Base-by-base conservation (phyloP, 1,140 invertebrate species). In the Bombus ignitus region DNA sequence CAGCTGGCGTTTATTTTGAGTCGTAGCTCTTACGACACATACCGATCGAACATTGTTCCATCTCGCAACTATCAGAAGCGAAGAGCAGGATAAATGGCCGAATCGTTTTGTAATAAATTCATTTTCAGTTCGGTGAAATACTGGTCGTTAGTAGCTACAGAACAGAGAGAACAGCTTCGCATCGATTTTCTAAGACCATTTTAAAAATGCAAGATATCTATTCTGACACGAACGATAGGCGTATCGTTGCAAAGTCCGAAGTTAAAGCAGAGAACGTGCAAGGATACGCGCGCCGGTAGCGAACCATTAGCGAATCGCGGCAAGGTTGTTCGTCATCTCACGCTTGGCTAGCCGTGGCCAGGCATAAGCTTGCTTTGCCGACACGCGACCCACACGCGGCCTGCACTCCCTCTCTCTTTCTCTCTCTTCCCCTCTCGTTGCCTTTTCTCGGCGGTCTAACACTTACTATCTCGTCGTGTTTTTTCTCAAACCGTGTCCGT, bases 301-400 rank as follows among this genome's bases (percentile, higher is more conserved):
- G 72, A 53, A 39, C 82, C 87, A 91, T 92, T 92, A 91, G 86
- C 88, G 89, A 92, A 80, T 92, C 85, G 82, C 73, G 75, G 91
- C 91, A 77, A 91, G 91, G 89, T 84, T 83, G 83, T 91, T 89
- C 87, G 87, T 93, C 91, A 92, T 93, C 90, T 90, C 88, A 92
- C 86, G 92, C 83, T 92, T 92, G 88, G 89, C 90, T 91, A 90
- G 89, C 85, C 89, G 83, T 87, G 82, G 74, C 75, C 80, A 53
- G 74, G 85, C 85, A 71, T 84, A 90, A 92, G 77, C 79, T 83
- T 57, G 82, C 79, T 53, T 57, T 71, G 53, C 86, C 89, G 93
- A 94, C 94, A 94, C 94, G 94, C 94, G 94, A 94, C 93, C 94
- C 93, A 94, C 94, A 93, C 94, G 92, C 87, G 87, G 85, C 89